phyloP scores from a whole-genome alignment of 2,113 vertebrate genomes.

The Empidonax traillii region DNA sequence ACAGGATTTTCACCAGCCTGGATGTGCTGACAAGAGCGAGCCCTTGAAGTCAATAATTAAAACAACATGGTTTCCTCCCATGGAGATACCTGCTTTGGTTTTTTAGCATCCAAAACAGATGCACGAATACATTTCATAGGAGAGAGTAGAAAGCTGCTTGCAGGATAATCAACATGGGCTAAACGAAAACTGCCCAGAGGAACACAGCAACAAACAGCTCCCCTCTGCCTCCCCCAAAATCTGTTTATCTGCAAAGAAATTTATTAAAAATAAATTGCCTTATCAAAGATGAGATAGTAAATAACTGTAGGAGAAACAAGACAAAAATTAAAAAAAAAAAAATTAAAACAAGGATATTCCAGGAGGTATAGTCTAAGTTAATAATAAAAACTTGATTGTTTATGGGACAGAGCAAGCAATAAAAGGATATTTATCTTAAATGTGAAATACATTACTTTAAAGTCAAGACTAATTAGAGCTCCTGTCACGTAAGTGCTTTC shows the following conservation, averaged over 20 bases:
- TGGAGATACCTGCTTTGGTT: neutral
- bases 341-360: neutral
- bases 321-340: neutral
- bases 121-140: neutral
- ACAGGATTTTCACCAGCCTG: neutral
- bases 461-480: constrained; percentile 19
- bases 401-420: neutral
- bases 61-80: neutral
- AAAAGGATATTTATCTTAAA: constrained; percentile 17
- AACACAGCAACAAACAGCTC: neutral
- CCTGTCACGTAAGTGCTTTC: constrained; percentile 10
- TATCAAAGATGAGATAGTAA: neutral
- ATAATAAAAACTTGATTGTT: neutral
- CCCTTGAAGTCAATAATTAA: neutral
- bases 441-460: neutral
- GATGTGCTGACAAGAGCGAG: constrained; percentile 8
- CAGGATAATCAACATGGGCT: neutral
- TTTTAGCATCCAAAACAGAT: neutral
- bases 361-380: neutral
- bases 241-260: neutral
- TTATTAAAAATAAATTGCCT: neutral
- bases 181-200: neutral
- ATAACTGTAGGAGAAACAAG: neutral
- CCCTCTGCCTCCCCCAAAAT: neutral
- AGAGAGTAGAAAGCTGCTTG: neutral